Evolutionary conservation across 1,140 invertebrate species (phyloP).

Genomic region (Meloidogyne exigua): DNA sequence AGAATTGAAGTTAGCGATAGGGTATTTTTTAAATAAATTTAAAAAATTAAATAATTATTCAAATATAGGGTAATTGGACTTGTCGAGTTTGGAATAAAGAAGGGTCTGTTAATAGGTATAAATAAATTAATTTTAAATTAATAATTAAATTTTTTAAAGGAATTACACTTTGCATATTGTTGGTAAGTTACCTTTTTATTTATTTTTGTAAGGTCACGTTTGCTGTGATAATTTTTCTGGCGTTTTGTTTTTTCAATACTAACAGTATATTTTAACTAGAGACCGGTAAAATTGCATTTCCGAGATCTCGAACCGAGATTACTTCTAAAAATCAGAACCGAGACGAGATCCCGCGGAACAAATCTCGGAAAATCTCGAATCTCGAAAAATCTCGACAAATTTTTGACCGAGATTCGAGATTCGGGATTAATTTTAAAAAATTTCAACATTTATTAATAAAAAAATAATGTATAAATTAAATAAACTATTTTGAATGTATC

Average conservation of each 20-base stretch:
- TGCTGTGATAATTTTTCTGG: background rate
- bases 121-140: background rate
- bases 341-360: no score
- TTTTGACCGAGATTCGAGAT: no score
- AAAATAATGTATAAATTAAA: no score
- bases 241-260: background rate
- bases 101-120: conserved; percentile 40
- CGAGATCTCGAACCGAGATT: no score
- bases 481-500: no score
- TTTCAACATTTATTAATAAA: no score
- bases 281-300: no score
- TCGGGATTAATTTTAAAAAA: no score
- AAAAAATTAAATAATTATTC: background rate
- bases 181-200: conserved; percentile 52
- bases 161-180: conserved; percentile 63
- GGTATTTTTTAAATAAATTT: conserved; percentile 20
- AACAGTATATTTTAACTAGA: conserved; percentile 19
- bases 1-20: conserved; percentile 49
- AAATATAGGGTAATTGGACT: conserved; percentile 52
- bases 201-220: conserved; percentile 16
- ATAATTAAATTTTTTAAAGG: conserved; percentile 19
- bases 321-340: no score
- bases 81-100: conserved; percentile 62
- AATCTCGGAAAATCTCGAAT: no score
- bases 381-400: no score